These are phyloP conservation scores for Tonatia bakeri DNA, from an alignment of 2,113 vertebrate genomes.

Conservation along the genomic window DNA sequence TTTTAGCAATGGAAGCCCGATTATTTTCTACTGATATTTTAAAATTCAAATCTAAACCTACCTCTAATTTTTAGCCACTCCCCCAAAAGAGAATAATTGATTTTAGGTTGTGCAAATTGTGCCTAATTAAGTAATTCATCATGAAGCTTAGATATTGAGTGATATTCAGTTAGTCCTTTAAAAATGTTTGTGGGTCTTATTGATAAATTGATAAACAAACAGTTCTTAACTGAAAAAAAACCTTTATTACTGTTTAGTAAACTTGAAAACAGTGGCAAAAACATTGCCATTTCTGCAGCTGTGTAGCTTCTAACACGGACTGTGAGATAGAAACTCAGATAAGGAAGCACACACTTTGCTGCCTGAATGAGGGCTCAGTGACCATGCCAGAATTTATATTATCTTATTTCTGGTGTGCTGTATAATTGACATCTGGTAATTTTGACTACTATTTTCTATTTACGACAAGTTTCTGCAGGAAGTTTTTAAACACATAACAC, in stretches of 20 bases:
- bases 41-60: neutral
- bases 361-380: neutral
- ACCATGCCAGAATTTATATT: neutral
- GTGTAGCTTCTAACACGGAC: neutral
- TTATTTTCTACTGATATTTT: neutral
- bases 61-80: neutral
- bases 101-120: neutral
- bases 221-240: neutral
- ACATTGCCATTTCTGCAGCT: neutral
- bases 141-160: neutral
- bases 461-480: neutral
- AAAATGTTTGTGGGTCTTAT: neutral
- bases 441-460: neutral
- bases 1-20: neutral
- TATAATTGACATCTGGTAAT: neutral
- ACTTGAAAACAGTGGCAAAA: neutral
- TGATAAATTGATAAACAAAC: neutral
- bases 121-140: neutral
- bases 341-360: neutral
- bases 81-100: neutral
- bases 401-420: neutral
- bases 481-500: neutral
- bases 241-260: neutral
- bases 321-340: neutral
- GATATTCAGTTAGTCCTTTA: neutral